Evolutionary conservation across 53 echinoderm and acorn worm species (phyloP), one percentile per base, ranked within the genome.

Genomic region (Patiria pectinifera): DNA sequence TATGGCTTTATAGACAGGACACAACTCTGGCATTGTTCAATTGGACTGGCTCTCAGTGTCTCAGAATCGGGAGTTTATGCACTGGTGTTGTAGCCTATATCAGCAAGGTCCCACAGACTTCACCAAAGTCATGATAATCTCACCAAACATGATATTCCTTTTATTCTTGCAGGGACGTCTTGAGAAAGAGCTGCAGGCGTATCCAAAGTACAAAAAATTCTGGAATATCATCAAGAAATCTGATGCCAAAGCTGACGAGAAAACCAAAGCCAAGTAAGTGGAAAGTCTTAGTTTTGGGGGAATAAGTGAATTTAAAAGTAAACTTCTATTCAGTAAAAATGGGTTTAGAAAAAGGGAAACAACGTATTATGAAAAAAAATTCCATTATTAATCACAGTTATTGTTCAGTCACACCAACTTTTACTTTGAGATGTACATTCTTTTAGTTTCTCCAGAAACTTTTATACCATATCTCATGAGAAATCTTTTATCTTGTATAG

Each of bases 211-310:
- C 93, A 93, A 93, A 83, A 98, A 98, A 76, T 98, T 98, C 82
- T 98, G 98, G 98, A 96, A 95, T 59, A 95, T 98, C 25, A 91
- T 98, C 88, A 98, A 94, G 96, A 98, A 95, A 58, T 94, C 93
- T 87, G 96, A 96, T 86, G 95, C 92, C 21, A 98, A 98, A 91
- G 92, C 92, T 46, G 98, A 96, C 86, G 96, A 94, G 58, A 78
- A 96, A 71, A 95, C 96, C 81, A 94, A 87, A 82, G 77, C 78
- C 26, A 98, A 93, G 98, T 96, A 93, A 62, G 86, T 62, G 49
- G 61, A 26, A 11, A 48, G 59, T 21, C 24, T 24, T 12, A 15
- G 21, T 70, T 16, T 19, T 21, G 0, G 70, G 21, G 5, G 18
- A 70, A 14, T 18, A 0, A 16, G 0, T 5, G 16, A 70, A 12